A percentile compares a stretch with the other conserved stretches of the same genome.
These are phyloP conservation scores for Mungos mungo DNA, from an alignment of 2,113 vertebrate species.

Conservation along the genomic window DNA sequence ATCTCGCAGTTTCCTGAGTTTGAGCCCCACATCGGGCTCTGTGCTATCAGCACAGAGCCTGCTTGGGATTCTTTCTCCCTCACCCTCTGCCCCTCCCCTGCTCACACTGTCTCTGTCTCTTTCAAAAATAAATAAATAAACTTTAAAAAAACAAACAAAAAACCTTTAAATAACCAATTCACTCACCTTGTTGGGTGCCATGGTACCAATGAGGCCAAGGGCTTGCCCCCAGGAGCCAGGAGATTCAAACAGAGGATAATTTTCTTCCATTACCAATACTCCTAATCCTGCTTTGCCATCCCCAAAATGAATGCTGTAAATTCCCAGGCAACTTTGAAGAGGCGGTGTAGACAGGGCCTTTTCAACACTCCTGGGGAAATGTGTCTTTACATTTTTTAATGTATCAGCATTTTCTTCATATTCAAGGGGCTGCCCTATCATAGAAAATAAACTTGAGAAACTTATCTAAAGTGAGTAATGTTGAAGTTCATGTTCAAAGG, in stretches of 20 bases:
- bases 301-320: neutral
- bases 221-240: neutral
- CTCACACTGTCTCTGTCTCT: too few relatives aligned
- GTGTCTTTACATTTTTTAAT: neutral
- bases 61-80: too few relatives aligned
- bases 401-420: neutral
- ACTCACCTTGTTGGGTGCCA: neutral
- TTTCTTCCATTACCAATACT: neutral
- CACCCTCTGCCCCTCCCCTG: too few relatives aligned
- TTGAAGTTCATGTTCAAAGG: neutral
- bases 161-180: too few relatives aligned
- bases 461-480: neutral
- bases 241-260: neutral
- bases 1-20: too few relatives aligned
- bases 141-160: neutral
- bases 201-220: neutral
- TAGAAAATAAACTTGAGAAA: conserved; percentile 18
- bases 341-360: neutral
- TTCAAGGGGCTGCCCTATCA: neutral
- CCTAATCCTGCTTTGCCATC: neutral
- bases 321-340: neutral
- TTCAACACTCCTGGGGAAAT: neutral
- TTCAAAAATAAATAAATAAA: too few relatives aligned
- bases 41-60: too few relatives aligned
- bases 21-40: too few relatives aligned